Conservation (phyloP, 2,888 invertebrate species). For the Tetheella fluctuosa region DNA sequence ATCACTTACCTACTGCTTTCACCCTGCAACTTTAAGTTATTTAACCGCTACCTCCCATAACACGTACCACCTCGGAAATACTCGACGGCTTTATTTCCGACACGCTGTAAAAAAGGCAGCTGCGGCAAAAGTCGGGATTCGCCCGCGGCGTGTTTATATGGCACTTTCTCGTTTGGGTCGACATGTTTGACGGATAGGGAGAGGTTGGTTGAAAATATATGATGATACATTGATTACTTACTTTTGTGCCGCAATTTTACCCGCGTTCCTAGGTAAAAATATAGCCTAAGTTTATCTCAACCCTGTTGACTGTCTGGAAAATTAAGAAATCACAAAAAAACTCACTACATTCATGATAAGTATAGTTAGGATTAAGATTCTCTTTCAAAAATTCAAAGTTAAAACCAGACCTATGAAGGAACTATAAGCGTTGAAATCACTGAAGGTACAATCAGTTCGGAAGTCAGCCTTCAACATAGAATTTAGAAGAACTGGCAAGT, state of each 20-base stretch:
- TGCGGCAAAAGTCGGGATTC: conserved; percentile 50
- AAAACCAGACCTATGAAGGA: no score
- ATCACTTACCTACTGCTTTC: neutral
- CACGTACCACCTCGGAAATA: conserved; percentile 51
- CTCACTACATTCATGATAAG: no score
- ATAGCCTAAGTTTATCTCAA: no score
- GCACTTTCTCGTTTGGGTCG: conserved; percentile 29
- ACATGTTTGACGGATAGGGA: conserved; percentile 24
- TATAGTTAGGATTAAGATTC: no score
- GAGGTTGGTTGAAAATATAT: conserved; percentile 11
- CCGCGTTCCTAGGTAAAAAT: no score
- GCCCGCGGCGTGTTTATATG: conserved; percentile 48
- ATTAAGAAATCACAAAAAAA: no score
- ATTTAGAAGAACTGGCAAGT: no score
- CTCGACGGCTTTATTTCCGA: conserved; percentile 67
- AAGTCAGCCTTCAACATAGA: no score
- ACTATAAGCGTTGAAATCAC: no score
- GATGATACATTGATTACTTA: neutral
- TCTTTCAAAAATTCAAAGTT: no score
- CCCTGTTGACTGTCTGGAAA: no score
- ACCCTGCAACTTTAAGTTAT: neutral
- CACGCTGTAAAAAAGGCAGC: conserved; percentile 63
- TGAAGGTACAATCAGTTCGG: no score
- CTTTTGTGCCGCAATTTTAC: neutral
- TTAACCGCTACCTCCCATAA: conserved; percentile 14